phyloP scores from a whole-genome alignment of 2,888 invertebrate species.

The Ectemnius lituratus region DNA sequence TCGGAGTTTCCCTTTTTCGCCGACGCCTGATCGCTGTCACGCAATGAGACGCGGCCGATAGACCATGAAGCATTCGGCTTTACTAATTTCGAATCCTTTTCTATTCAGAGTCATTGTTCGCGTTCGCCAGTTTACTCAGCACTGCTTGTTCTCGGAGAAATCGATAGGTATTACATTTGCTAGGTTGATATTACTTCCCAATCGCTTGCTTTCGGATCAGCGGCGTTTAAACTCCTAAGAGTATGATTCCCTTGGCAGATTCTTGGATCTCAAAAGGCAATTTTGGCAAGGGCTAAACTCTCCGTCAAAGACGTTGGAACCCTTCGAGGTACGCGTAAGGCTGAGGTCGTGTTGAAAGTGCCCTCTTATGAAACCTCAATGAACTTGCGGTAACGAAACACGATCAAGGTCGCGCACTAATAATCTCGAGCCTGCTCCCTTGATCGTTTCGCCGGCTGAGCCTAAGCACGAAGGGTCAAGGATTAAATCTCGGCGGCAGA shows the following conservation, averaged over 20 bases:
- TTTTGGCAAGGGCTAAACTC: background rate
- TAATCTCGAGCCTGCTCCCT: conserved; percentile 25
- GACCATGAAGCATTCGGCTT: conserved; percentile 24
- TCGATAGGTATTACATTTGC: too few relatives aligned
- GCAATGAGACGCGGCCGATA: conserved; percentile 45
- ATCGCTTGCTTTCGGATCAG: background rate
- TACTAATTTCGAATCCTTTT: conserved; percentile 8
- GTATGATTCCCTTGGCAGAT: background rate
- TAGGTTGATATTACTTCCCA: too few relatives aligned
- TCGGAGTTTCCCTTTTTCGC: conserved; percentile 13
- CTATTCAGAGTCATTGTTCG: conserved; percentile 30
- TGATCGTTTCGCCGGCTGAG: conserved; percentile 27
- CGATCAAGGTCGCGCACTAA: conserved; percentile 46
- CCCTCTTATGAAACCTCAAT: conserved; percentile 33
- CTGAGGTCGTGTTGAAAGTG: background rate
- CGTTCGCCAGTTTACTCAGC: too few relatives aligned
- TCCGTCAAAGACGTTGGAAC: background rate
- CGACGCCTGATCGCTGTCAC: conserved; percentile 34
- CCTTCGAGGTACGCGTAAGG: background rate
- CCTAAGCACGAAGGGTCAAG: conserved; percentile 48
- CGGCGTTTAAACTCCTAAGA: conserved; percentile 2
- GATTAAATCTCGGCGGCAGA: conserved; percentile 48
- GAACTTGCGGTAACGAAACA: conserved; percentile 25
- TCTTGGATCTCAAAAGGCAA: background rate
- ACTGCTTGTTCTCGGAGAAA: background rate